Percentiles rank a stretch among this genome's conserved stretches.
Evolutionary conservation across 2,797 vertebrate genomes (phyloP).

Genomic region (Hydrophis major): DNA sequence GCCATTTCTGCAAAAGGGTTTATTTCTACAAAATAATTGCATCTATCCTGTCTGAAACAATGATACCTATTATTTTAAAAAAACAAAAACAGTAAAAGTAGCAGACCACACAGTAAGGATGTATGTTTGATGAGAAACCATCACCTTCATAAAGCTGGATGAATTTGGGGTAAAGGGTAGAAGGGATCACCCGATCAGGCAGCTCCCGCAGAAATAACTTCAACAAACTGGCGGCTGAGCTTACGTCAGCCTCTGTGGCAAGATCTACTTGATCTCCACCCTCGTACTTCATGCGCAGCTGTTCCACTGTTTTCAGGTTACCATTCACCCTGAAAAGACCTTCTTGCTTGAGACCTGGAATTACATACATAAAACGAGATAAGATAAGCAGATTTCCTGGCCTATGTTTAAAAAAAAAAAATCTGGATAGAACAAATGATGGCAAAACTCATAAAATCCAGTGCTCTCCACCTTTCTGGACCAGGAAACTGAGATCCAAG

Average conservation of each 20-base stretch:
- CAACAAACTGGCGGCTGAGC: slow-evolving; percentile 85
- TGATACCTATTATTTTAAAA: neutral
- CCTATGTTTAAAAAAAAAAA: neutral
- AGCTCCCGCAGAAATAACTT: slow-evolving; percentile 89
- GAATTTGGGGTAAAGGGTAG: slow-evolving; percentile 76
- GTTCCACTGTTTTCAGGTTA: slow-evolving; percentile 81
- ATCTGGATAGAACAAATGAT: neutral
- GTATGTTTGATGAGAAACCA: slow-evolving; percentile 16
- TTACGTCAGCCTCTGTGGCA: slow-evolving; percentile 73
- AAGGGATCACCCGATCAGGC: slow-evolving; percentile 80
- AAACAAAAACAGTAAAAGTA: neutral
- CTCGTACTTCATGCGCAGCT: slow-evolving; percentile 81
- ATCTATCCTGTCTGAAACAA: neutral
- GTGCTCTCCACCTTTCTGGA: neutral
- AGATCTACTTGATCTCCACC: slow-evolving; percentile 77
- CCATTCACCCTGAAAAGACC: slow-evolving; percentile 92
- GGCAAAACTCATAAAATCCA: neutral
- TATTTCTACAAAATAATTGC: neutral
- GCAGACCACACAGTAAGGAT: slow-evolving; percentile 1
- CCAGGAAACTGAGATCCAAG: neutral
- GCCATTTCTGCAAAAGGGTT: neutral
- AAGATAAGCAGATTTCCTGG: neutral
- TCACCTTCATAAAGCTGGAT: slow-evolving; percentile 83
- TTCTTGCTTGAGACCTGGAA: slow-evolving; percentile 85
- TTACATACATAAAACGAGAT: neutral